Conservation (phyloP, 2,113 vertebrate species). For the Montifringilla adamsi region DNA sequence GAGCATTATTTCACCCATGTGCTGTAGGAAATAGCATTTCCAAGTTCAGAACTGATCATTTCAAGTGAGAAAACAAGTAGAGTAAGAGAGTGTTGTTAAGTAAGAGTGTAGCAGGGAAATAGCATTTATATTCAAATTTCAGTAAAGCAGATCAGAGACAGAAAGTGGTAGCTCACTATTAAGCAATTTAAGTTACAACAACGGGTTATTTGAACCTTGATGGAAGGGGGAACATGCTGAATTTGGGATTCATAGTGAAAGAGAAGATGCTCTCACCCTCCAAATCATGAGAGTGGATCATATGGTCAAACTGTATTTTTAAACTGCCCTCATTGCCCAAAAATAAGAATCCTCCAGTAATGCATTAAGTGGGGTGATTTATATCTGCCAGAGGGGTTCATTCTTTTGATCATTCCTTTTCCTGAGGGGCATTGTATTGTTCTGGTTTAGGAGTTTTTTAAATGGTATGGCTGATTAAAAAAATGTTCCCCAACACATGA, state of each 20-base stretch:
- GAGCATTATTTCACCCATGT: not conserved
- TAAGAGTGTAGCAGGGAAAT: not conserved
- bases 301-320: not conserved
- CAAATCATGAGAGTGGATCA: not conserved
- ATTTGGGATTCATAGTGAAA: not conserved
- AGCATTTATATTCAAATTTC: not conserved
- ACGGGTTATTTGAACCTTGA: not conserved
- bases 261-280: not conserved
- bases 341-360: slow-evolving; percentile 8
- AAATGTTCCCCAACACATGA: slow-evolving; percentile 48
- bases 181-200: not conserved
- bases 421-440: slow-evolving; percentile 23
- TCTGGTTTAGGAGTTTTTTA: slow-evolving; percentile 42
- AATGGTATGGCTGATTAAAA: slow-evolving; percentile 56
- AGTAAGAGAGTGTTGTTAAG: not conserved
- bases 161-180: not conserved
- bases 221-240: not conserved
- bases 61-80: not conserved
- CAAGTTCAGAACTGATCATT: slow-evolving; percentile 54
- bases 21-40: slow-evolving; percentile 18
- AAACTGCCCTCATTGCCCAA: not conserved
- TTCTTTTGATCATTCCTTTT: slow-evolving; percentile 59
- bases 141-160: not conserved
- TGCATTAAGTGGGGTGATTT: slow-evolving; percentile 44
- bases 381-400: slow-evolving; percentile 44